These are phyloP conservation scores for Vandiemenella viatica DNA, from an alignment of 2,888 invertebrate genomes.

Conservation along the genomic window DNA sequence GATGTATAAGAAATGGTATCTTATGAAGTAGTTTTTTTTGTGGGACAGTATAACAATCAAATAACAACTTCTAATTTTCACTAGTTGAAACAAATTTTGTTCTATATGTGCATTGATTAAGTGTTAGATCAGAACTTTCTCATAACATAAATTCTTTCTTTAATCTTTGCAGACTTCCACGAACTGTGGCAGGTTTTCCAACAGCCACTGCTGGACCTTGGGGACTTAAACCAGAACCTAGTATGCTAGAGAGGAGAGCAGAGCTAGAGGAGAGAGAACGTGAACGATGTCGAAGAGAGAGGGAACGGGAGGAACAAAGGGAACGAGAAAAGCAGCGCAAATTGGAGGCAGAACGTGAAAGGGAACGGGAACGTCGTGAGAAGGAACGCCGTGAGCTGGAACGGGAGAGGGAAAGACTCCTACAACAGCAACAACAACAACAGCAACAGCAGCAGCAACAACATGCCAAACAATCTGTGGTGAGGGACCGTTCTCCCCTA, in stretches of 20 bases:
- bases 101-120: too few relatives aligned
- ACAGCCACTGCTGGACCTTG: conserved; percentile 37
- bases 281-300: conserved; percentile 33
- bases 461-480: conserved; percentile 16
- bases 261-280: conserved; percentile 41
- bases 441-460: conserved; percentile 24
- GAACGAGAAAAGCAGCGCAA: conserved; percentile 33
- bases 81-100: too few relatives aligned
- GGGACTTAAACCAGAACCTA: conserved; percentile 50
- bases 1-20: too few relatives aligned
- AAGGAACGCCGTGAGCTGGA: conserved; percentile 20
- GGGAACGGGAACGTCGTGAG: conserved; percentile 16
- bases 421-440: conserved; percentile 35
- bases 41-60: too few relatives aligned
- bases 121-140: too few relatives aligned
- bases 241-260: conserved; percentile 37
- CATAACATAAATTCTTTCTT: too few relatives aligned
- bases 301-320: conserved; percentile 45
- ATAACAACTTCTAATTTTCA: too few relatives aligned
- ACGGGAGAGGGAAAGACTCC: conserved; percentile 33
- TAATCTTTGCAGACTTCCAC: conserved; percentile 41
- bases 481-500: conserved; percentile 56
- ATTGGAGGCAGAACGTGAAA: conserved; percentile 19
- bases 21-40: too few relatives aligned
- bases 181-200: conserved; percentile 42